A percentile compares a stretch with the other conserved stretches of the same genome.
Conservation (phyloP, 2,797 vertebrate species). For the Gymnodraco acuticeps region DNA sequence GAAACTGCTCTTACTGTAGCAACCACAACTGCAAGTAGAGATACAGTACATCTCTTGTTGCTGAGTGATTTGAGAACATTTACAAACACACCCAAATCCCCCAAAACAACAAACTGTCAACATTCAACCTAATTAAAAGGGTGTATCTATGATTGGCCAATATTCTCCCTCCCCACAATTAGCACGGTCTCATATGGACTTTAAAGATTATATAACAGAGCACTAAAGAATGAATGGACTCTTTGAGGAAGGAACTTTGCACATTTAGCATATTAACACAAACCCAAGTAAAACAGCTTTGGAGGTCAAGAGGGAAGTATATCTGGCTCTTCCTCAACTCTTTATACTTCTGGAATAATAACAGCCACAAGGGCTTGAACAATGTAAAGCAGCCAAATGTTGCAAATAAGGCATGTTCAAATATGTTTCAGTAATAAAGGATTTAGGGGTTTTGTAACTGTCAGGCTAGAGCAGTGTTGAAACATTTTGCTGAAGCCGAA, state of each 20-base stretch:
- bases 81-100: not conserved
- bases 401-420: not conserved
- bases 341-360: not conserved
- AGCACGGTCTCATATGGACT: not conserved
- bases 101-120: not conserved
- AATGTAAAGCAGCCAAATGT: not conserved
- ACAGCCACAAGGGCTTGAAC: not conserved
- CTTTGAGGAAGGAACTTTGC: not conserved
- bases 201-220: slow-evolving; percentile 12
- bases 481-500: not conserved
- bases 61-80: not conserved
- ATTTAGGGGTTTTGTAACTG: not conserved
- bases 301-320: not conserved
- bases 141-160: not conserved
- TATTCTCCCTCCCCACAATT: not conserved
- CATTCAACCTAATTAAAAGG: not conserved
- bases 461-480: not conserved
- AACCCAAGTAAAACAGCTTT: too few species aligned
- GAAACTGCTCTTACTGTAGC: not conserved
- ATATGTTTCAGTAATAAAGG: not conserved
- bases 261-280: too few species aligned
- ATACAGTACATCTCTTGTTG: not conserved
- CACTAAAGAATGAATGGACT: not conserved
- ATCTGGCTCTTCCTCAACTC: not conserved
- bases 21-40: not conserved